Evolutionary conservation across 2,888 invertebrate genomes (phyloP), one percentile per base, ranked within the genome.

Genomic region (Himalopsyche anomala): DNA sequence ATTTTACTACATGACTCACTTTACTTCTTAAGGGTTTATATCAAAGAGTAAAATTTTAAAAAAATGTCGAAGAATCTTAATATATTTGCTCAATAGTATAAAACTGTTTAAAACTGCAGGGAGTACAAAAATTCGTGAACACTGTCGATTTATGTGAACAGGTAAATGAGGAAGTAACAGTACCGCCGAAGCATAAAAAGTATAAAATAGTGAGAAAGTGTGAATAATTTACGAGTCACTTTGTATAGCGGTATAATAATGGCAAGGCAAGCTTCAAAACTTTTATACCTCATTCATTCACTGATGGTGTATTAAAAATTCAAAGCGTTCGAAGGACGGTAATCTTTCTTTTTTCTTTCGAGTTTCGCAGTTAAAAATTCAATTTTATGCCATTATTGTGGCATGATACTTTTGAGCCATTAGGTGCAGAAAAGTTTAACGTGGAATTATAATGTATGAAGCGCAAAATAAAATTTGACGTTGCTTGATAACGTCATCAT

Each of bases 181-280:
- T 36, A 5, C 74, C 6, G 74, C 11, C 36, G 38, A 28, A 69
- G 69, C 8, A 28, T 28, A 69, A 69, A 69, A 74, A 74, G 74
- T 74, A 74, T 80, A 51, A 51, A 80, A 80, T 80, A 80, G 80
- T 80, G 80, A 42, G 51, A 80, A 80, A 80, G 80, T 45, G 51
- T 81, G 28, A 51, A 81, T 81, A 81, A 81, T 81, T 81, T 81
- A 81, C 54, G 38, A 81, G 81, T 81, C 81, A 81, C 81, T 81
- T 81, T 81, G 81, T 54, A 54, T 38, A 55, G 54, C 38, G 54
- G 54, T 15, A 11, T 81, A 81, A 81, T 81, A 55, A 54, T 54
- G 81, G 74, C 36, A 36, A 74, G 81, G 74, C 2, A 36, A 74
- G 74, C 74, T 74, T 74, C 74, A 74, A 74, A 74, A 74, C 74